Conservation (phyloP, 1,140 invertebrate species). For the Atta cephalotes region DNA sequence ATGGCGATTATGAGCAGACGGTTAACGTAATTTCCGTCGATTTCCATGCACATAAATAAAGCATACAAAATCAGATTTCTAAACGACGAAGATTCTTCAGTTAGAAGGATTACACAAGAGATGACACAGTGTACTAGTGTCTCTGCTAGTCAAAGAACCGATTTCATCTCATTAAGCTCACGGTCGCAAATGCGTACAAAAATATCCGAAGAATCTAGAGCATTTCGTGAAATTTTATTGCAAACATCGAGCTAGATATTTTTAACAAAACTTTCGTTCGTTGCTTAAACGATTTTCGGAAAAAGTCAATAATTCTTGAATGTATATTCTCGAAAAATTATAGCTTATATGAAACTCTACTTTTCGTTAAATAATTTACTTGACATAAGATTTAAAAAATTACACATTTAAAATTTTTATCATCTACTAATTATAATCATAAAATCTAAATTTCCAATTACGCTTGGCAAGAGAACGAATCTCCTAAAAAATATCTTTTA, state of each 20-base stretch:
- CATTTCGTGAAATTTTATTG: constrained; percentile 14
- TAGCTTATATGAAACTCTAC: background rate
- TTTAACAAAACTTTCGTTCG: constrained; percentile 18
- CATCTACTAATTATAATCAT: background rate
- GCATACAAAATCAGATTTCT: constrained; percentile 56
- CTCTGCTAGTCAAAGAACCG: constrained; percentile 2
- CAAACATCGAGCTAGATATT: constrained; percentile 22
- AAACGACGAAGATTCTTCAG: constrained; percentile 45
- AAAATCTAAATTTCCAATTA: background rate
- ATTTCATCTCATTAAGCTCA: constrained; percentile 59
- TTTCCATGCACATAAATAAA: constrained; percentile 76
- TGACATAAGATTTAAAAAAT: background rate
- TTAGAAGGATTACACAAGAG: constrained; percentile 63
- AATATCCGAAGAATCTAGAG: constrained; percentile 47
- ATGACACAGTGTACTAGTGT: background rate
- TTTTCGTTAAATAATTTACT: background rate
- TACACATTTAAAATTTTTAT: background rate
- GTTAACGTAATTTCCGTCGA: constrained; percentile 71
- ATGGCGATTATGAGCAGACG: constrained; percentile 67
- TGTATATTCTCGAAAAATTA: background rate
- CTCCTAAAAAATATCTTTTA: constrained; percentile 19
- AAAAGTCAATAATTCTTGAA: background rate
- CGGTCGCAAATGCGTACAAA: constrained; percentile 33
- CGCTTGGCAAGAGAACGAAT: background rate
- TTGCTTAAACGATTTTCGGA: background rate